Evolutionary conservation across 2,888 invertebrate genomes (phyloP).

Genomic region (Ornithoptera priamus): DNA sequence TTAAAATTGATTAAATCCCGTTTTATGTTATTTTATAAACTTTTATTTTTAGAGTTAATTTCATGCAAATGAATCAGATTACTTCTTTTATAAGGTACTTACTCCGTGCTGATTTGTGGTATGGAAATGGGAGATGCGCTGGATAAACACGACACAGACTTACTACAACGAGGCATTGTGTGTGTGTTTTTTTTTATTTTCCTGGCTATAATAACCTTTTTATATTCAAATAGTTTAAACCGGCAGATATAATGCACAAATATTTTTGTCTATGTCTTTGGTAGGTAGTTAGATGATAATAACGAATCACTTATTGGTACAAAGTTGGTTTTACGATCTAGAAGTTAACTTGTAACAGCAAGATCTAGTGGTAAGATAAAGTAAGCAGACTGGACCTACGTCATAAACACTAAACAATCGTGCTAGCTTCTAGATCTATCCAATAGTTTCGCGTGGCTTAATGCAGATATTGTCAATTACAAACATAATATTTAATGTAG

Average conservation of each 20-base stretch:
- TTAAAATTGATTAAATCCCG: not conserved
- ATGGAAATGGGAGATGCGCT: constrained; percentile 8
- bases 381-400: no score
- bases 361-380: no score
- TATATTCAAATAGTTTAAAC: not conserved
- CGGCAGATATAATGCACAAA: not conserved
- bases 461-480: not conserved
- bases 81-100: not conserved
- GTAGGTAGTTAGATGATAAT: not conserved
- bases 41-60: constrained; percentile 6
- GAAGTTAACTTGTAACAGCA: no score
- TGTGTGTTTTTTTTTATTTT: not conserved
- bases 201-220: constrained; percentile 5
- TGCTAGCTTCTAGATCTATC: no score
- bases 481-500: not conserved
- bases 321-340: no score
- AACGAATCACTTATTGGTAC: no score
- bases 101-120: not conserved
- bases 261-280: no score
- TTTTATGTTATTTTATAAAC: not conserved
- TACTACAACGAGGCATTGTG: not conserved
- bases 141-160: not conserved
- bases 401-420: no score
- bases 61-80: constrained; percentile 12
- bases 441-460: no score